Base-by-base conservation (phyloP, 1,140 invertebrate genomes). In the Aphelenchoides fujianensis region DNA sequence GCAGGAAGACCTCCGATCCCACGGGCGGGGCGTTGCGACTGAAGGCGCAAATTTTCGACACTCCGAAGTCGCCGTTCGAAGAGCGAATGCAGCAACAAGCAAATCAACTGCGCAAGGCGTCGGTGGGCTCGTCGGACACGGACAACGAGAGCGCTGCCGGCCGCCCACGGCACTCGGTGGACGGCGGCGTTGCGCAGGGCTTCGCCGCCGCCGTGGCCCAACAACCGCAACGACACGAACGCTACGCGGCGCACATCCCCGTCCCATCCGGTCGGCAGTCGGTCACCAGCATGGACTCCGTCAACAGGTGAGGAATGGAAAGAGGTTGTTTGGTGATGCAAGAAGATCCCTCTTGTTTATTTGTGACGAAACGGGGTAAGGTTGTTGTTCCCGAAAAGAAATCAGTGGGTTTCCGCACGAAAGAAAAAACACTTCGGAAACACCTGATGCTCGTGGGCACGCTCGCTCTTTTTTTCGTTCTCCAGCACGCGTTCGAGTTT, bases 191-290 rank as follows among this genome's bases (percentile, higher is more conserved):
- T 16, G 74, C 73, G 19, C 80, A 80, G 53, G 53, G 35, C n/a
- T 76, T 80, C 55, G 68, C 71, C 2, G 61, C 57, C 12, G 78
- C 76, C 55, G 19, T 69, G 27, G 59, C 79, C n/a, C 68, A 63
- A 35, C 63, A 69, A 32, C 76, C 55, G 3, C n/a, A n/a, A 3
- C 75, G 73, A 32, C 76, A 72, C 28, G 80, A 84, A 68, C 63
- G 81, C 19, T 82, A 82, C 68, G 81, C 81, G 2, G 81, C 81
- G 7, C 82, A 82, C 73, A 82, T 82, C 73, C 80, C 80, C 9
- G 74, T 76, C 34, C 52, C 54, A 28, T 41, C 41, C 41, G 82
- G 81, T 16, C 68, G 82, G 27, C 80, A 83, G 59, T 83, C 80
- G 3, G 64, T 76, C 2, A 78, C 80, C 3, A 84, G 82, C 68